Evolutionary conservation across 30 jellyfish, hydroid and myxozoan species (phyloP).

Genomic region (Aurelia sp.): DNA sequence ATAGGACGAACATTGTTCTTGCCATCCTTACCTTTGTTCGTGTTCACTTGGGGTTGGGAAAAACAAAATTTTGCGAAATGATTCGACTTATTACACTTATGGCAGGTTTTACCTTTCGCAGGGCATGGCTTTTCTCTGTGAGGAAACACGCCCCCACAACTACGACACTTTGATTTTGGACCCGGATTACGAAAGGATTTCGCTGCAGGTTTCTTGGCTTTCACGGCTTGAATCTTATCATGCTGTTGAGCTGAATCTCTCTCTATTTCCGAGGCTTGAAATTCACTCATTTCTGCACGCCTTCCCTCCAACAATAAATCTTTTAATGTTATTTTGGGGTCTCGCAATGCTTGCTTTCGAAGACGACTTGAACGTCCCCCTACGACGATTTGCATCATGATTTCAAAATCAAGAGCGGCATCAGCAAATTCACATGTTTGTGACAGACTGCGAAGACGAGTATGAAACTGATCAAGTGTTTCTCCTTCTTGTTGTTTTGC

Average conservation of each 20-base stretch:
- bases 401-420: background rate
- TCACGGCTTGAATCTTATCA: background rate
- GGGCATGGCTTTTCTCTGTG: constrained; percentile 7
- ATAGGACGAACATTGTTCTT: no score
- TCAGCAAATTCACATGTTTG: constrained; percentile 3
- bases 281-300: background rate
- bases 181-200: no score
- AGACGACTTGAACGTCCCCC: background rate
- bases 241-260: background rate
- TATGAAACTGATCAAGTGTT: background rate
- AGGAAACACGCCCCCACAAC: constrained; percentile 4
- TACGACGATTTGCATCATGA: background rate
- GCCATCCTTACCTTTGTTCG: no score
- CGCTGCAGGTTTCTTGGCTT: background rate
- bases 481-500: background rate
- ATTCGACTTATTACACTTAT: background rate
- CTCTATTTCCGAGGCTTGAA: constrained; percentile 9
- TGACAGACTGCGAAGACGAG: background rate
- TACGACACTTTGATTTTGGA: background rate
- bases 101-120: background rate
- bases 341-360: background rate
- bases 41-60: no score
- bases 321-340: background rate
- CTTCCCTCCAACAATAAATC: constrained; percentile 3
- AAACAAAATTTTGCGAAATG: background rate